Evolutionary conservation across 2,888 invertebrate species (phyloP).

Genomic region (Drosophila glabriapex): DNA sequence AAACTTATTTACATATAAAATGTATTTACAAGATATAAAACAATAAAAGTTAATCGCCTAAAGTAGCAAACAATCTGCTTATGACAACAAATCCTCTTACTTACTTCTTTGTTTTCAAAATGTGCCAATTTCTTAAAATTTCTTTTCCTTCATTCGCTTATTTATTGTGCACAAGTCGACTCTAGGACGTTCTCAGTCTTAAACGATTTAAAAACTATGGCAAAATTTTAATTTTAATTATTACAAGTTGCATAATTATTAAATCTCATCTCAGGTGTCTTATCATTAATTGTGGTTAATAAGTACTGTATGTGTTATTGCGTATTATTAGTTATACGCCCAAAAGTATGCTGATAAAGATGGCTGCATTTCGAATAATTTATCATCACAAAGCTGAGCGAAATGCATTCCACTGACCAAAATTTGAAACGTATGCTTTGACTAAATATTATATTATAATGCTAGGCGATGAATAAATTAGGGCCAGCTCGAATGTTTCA

Average conservation of each 20-base stretch:
- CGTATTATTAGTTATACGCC: slow-evolving; percentile 36
- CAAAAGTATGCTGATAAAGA: slow-evolving; percentile 56
- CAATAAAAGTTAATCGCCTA: slow-evolving; percentile 68
- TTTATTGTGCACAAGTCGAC: slow-evolving; percentile 65
- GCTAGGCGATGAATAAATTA: slow-evolving; percentile 73
- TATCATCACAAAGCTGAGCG: slow-evolving; percentile 72
- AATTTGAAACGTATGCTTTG: slow-evolving; percentile 58
- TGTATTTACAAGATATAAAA: slow-evolving; percentile 73
- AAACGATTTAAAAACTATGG: slow-evolving; percentile 84
- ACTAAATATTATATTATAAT: slow-evolving; percentile 70
- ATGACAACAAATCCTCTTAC: slow-evolving; percentile 65
- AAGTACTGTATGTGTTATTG: slow-evolving; percentile 48
- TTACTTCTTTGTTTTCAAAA: slow-evolving; percentile 34
- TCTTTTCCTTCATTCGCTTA: slow-evolving; percentile 42
- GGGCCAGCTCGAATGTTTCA: slow-evolving; percentile 54
- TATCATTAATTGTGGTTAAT: slow-evolving; percentile 53
- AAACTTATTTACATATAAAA: slow-evolving; percentile 76
- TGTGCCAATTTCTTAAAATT: slow-evolving; percentile 37
- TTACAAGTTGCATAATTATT: slow-evolving; percentile 78
- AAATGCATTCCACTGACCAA: slow-evolving; percentile 70
- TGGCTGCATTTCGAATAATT: slow-evolving; percentile 73
- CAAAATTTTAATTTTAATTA: slow-evolving; percentile 81
- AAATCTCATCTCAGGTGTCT: slow-evolving; percentile 66
- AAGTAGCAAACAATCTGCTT: slow-evolving; percentile 70
- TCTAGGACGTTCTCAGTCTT: slow-evolving; percentile 86